Evolutionary conservation across 2,888 invertebrate genomes (phyloP).

Genomic region (Lysandra coridon): DNA sequence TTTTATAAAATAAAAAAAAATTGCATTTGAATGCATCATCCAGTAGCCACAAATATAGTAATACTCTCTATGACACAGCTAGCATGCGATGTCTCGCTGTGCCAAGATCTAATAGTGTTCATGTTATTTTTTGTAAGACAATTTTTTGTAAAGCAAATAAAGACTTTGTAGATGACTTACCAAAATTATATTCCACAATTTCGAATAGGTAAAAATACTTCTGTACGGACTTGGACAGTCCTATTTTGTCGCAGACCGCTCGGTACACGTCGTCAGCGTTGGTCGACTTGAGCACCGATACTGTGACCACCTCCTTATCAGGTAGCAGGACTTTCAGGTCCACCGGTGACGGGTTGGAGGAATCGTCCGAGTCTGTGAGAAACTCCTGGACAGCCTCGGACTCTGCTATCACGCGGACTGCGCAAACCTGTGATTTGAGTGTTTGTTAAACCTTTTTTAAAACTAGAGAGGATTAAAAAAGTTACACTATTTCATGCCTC

Average conservation of each 20-base stretch:
- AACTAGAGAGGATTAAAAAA: too few relatives aligned
- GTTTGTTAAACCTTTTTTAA: too few relatives aligned
- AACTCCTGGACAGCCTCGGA: constrained; percentile 98
- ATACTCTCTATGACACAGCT: too few relatives aligned
- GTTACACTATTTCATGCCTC: too few relatives aligned
- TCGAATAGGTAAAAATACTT: constrained; percentile 98
- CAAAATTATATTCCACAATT: constrained; percentile 98
- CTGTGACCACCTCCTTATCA: constrained; percentile 93
- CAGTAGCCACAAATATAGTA: too few relatives aligned
- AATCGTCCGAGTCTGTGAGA: constrained; percentile 94
- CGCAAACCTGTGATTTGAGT: constrained; percentile 84
- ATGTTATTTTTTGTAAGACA: too few relatives aligned
- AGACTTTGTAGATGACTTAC: constrained; percentile 72
- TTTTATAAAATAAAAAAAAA: too few relatives aligned
- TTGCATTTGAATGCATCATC: too few relatives aligned
- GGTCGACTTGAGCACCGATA: constrained; percentile 93
- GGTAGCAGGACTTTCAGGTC: constrained; percentile 92
- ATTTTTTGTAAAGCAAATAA: too few relatives aligned
- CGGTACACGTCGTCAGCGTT: constrained; percentile 95
- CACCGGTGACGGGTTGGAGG: constrained; percentile 86
- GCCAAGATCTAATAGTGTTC: too few relatives aligned
- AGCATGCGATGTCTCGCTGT: too few relatives aligned
- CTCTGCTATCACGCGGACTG: constrained; percentile 98
- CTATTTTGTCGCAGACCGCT: constrained; percentile 91
- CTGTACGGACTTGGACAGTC: constrained; percentile 88